Conservation (phyloP, 2,888 invertebrate species). For the Pseudolycoriella hygida region DNA sequence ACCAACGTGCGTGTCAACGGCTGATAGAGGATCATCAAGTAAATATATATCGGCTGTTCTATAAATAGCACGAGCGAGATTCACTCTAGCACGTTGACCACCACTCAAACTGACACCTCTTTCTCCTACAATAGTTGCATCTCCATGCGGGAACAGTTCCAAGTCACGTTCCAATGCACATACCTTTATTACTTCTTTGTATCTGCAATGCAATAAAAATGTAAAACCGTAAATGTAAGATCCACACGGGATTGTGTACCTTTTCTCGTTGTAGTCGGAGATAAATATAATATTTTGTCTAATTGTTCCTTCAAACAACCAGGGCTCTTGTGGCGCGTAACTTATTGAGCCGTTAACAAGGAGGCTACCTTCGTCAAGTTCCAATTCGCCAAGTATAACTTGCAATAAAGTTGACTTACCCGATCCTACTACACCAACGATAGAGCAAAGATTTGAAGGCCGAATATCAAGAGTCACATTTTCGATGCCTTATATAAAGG, state of each 20-base stretch:
- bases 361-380: conserved; percentile 38
- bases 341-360: conserved; percentile 44
- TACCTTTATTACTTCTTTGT: conserved; percentile 33
- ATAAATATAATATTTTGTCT: neutral
- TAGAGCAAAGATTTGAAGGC: neutral
- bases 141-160: conserved; percentile 36
- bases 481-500: too few relatives aligned
- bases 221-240: too few relatives aligned
- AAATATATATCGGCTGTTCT: conserved; percentile 56
- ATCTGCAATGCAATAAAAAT: conserved; percentile 10
- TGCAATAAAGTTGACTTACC: conserved; percentile 58
- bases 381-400: conserved; percentile 54
- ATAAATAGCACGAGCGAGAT: conserved; percentile 58
- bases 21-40: conserved; percentile 60
- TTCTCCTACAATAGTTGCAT: conserved; percentile 39
- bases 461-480: too few relatives aligned
- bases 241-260: too few relatives aligned
- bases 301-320: neutral
- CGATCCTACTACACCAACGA: conserved; percentile 47
- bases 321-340: neutral
- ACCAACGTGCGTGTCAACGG: conserved; percentile 62
- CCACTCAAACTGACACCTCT: conserved; percentile 54
- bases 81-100: conserved; percentile 59
- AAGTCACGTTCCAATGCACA: conserved; percentile 48
- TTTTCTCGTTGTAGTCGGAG: neutral